Evolutionary conservation across 2,888 invertebrate species (phyloP), one percentile per base, ranked within the genome.

Genomic region (Smittia aterrima): DNA sequence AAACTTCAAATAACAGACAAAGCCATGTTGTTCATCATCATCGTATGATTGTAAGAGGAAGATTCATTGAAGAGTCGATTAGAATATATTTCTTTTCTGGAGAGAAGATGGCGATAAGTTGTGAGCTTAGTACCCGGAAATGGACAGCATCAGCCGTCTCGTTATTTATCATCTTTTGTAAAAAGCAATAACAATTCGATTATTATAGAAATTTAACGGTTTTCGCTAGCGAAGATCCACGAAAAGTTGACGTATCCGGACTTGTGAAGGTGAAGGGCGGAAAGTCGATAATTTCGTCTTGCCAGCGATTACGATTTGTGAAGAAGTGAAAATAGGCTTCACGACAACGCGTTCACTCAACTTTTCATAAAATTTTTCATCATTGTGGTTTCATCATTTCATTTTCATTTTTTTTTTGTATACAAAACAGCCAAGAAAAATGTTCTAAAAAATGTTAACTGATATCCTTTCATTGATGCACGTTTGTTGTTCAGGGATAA

Each of bases 371-470:
- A 58, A 58, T 22, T 47, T 47, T 47, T 20, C 22, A 24, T 22
- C 58, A 58, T 58, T 58, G 22, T 53, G 53, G 18, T 38, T 53
- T 53, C 53, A 7, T 53, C 16, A 53, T 67, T 40, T 16, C n/a
- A 22, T 67, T 4, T 38, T 53, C 22, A 25, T 53, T 70, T n/a
- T n/a, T n/a, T 70, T 9, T 66, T 71, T 54, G 54, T 54, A 71
- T 71, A 70, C 27, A 58, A 38, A 71, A 71, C 71, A 71, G 71
- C 71, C 71, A 71, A 71, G 71, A 71, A 58, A 38, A 54, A 71
- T 58, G 24, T 41, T 54, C 53, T 58, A 71, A 71, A 71, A 71
- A 71, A 54, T 71, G 71, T 71, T 71, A 71, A 71, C 71, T 54
- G 54, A 71, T 54, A 54, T 58, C 18, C 58, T 47, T n/a, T 58